Evolutionary conservation across 2,113 vertebrate genomes (phyloP).

Genomic region (Rattus norvegicus): GRCr8 NC_086029.1:41613001-41613500

Average conservation of each 20-base stretch:
- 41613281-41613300: background rate
- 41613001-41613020: background rate
- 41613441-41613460: background rate
- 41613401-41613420: background rate
- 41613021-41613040: background rate
- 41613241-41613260: background rate
- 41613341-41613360: background rate
- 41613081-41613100: background rate
- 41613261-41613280: background rate
- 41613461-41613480: background rate
- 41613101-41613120: background rate
- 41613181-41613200: slow-evolving; percentile 2
- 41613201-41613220: background rate
- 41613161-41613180: background rate
- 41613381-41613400: background rate
- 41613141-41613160: background rate
- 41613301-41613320: background rate
- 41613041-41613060: background rate
- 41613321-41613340: background rate
- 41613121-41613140: background rate
- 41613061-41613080: background rate
- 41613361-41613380: background rate
- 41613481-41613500: background rate
- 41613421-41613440: fast-evolving
- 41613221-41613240: background rate